A percentile compares a stretch with the other conserved stretches of the same genome.
Evolutionary conservation across 2,888 invertebrate genomes (phyloP).

Genomic region (Agrotis puta): DNA sequence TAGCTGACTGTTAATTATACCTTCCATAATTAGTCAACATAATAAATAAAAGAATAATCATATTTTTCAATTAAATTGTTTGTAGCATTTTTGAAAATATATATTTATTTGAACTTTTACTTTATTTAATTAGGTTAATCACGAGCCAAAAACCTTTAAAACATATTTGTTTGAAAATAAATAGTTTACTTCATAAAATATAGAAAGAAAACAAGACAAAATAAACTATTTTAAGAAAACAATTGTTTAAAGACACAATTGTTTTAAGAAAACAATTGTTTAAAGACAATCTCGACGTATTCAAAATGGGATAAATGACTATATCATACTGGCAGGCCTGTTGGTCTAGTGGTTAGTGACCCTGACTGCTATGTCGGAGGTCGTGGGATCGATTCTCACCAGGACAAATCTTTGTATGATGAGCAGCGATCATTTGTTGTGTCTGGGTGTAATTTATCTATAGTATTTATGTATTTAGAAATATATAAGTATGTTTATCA

Average conservation of each 20-base stretch:
- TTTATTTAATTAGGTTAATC: slow-evolving; percentile 3
- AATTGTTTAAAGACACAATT: neutral
- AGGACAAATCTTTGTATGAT: no score
- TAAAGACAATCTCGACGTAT: neutral
- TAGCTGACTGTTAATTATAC: neutral
- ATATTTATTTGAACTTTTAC: slow-evolving; percentile 10
- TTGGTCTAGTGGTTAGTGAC: no score
- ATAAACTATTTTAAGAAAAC: neutral
- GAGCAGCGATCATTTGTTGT: no score
- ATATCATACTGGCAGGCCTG: no score
- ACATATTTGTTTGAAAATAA: neutral
- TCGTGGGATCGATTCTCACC: no score
- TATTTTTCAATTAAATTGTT: slow-evolving; percentile 21
- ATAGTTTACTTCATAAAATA: neutral
- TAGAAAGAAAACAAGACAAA: neutral
- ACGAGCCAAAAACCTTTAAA: neutral
- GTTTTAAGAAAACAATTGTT: slow-evolving; percentile 5
- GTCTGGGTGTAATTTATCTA: no score
- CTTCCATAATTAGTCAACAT: neutral
- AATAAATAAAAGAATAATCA: neutral
- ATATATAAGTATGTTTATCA: no score
- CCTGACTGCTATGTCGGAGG: no score
- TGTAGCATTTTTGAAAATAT: slow-evolving; percentile 20
- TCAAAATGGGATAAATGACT: slow-evolving; percentile 14
- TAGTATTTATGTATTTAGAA: no score